phyloP scores from a whole-genome alignment of 2,113 vertebrate species.

The Alethe diademata region DNA sequence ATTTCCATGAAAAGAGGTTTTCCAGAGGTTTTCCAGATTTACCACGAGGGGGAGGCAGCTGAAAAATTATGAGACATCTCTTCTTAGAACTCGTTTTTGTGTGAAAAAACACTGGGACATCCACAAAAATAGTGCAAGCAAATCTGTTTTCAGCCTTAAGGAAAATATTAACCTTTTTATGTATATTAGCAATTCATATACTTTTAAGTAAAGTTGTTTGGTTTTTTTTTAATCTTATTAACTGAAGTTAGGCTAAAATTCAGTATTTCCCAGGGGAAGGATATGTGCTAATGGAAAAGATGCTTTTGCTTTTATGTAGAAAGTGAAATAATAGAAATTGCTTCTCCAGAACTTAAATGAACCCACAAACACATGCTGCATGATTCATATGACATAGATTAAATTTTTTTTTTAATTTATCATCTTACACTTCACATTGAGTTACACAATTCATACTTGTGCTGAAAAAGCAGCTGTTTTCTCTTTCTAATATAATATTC shows the following conservation, averaged over 20 bases:
- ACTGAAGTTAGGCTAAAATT: neutral
- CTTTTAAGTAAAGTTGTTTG: neutral
- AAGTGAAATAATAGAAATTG: neutral
- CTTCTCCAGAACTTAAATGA: neutral
- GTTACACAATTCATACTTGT: neutral
- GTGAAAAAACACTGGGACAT: neutral
- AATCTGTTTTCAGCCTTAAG: neutral
- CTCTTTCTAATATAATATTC: neutral
- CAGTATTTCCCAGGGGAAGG: neutral
- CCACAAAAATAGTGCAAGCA: neutral
- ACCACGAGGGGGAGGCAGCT: conserved; percentile 48
- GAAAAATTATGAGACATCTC: conserved; percentile 4
- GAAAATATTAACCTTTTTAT: neutral
- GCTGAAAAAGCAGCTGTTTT: neutral
- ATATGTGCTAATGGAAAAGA: neutral
- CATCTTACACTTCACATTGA: neutral
- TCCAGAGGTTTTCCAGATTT: neutral
- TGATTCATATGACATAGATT: neutral
- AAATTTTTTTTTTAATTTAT: neutral
- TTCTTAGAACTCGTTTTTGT: neutral
- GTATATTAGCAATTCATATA: neutral
- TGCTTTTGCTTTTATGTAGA: neutral
- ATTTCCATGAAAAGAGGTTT: neutral
- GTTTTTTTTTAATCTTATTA: neutral
- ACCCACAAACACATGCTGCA: neutral